Evolutionary conservation across 2,888 invertebrate genomes (phyloP).

Genomic region (Harpagoxenus sublaevis): DNA sequence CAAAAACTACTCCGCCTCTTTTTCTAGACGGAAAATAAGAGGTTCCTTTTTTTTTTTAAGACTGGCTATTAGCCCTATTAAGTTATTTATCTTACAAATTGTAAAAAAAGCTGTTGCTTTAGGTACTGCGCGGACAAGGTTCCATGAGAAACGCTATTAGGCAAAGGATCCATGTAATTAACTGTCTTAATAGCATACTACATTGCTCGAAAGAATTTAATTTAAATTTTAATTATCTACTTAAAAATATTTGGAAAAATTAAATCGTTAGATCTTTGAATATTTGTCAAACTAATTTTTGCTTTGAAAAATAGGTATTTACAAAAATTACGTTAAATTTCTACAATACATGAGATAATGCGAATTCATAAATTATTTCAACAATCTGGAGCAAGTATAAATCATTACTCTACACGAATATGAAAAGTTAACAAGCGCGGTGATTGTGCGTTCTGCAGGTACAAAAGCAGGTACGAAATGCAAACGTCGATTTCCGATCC

Average conservation of each 20-base stretch:
- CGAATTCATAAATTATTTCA: not conserved
- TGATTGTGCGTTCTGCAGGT: not conserved
- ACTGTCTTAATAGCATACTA: not conserved
- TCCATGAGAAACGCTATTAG: not conserved
- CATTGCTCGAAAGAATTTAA: not conserved
- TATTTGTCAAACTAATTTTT: not conserved
- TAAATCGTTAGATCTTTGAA: not conserved
- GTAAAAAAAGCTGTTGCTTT: not conserved
- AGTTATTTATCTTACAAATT: constrained; percentile 9
- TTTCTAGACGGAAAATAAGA: not conserved
- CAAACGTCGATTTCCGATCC: constrained; percentile 25
- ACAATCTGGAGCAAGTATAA: not conserved
- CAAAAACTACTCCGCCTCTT: constrained; percentile 7
- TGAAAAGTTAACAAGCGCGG: not conserved
- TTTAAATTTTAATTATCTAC: not conserved
- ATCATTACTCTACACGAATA: not conserved
- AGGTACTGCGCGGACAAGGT: not conserved
- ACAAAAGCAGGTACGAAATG: not conserved
- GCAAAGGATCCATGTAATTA: not conserved
- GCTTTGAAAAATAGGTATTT: not conserved
- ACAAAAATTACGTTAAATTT: not conserved
- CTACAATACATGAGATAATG: not conserved
- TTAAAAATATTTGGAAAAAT: not conserved
- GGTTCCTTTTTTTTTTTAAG: not conserved
- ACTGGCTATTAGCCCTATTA: constrained; percentile 1